Percentiles rank a stretch among this genome's conserved stretches.
Evolutionary conservation across 2,888 invertebrate species (phyloP).

Genomic region (Kryphioiulus occultus): DNA sequence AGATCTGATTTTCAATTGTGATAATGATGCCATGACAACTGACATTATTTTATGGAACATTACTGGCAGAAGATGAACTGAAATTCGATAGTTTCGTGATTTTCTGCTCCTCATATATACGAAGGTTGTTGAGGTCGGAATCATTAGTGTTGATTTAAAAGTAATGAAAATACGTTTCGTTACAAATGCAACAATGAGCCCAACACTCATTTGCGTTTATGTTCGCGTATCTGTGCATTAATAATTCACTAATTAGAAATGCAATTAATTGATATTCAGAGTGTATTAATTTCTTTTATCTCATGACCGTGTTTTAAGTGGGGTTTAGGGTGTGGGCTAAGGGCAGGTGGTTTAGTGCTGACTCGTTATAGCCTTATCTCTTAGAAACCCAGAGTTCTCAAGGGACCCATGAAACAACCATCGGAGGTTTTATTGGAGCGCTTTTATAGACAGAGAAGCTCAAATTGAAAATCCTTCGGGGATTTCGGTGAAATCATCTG

Average conservation of each 20-base stretch:
- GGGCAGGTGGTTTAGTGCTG: neutral
- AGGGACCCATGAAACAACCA: neutral
- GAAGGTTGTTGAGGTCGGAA: neutral
- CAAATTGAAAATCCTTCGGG: conserved; percentile 9
- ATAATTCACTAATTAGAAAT: neutral
- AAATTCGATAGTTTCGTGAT: neutral
- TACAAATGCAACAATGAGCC: neutral
- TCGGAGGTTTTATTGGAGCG: neutral
- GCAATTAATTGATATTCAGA: neutral
- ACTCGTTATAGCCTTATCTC: conserved; percentile 17
- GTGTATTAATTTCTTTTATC: neutral
- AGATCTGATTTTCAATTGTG: no score
- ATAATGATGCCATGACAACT: neutral
- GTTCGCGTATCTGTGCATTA: neutral
- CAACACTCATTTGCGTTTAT: neutral
- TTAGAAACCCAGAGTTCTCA: neutral
- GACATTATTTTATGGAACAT: neutral
- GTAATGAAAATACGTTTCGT: neutral
- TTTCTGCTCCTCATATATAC: neutral
- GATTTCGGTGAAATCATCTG: neutral
- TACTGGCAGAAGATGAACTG: neutral
- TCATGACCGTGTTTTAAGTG: neutral
- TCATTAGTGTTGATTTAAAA: neutral
- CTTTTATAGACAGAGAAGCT: neutral
- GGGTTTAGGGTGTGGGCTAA: neutral